These are phyloP conservation scores for Chiloscyllium plagiosum DNA, from an alignment of 2,113 vertebrate species.

Conservation along the genomic window DNA sequence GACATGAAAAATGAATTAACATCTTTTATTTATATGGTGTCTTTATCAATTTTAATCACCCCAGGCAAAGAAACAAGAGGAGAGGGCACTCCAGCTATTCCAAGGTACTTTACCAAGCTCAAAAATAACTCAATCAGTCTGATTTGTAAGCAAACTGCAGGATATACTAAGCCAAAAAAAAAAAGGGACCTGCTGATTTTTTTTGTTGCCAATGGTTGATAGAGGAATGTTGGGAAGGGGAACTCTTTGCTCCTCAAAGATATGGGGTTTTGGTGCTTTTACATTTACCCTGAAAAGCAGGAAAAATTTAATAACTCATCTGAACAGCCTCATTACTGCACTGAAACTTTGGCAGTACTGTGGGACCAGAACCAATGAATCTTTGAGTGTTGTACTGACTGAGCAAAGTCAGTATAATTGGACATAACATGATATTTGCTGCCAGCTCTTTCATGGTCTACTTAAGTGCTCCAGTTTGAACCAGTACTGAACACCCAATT, in stretches of 20 bases:
- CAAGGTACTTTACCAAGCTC: not conserved
- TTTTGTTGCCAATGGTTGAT: not conserved
- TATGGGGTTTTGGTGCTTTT: not conserved
- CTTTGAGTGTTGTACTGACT: not conserved
- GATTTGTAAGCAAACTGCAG: not conserved
- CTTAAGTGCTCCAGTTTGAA: not conserved
- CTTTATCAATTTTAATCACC: not conserved
- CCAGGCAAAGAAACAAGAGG: not conserved
- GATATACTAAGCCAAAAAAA: not conserved
- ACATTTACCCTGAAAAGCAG: not conserved
- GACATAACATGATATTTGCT: not conserved
- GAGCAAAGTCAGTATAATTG: not conserved
- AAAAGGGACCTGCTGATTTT: not conserved
- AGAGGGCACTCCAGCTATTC: not conserved
- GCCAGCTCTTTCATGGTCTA: not conserved
- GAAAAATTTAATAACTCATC: not conserved
- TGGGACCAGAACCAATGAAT: not conserved
- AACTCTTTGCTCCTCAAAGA: not conserved
- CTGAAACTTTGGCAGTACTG: not conserved
- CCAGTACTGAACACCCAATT: not conserved
- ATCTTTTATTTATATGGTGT: not conserved
- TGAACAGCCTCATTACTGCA: not conserved
- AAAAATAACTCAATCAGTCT: too few relatives aligned
- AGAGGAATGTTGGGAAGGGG: not conserved
- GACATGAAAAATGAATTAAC: not conserved